phyloP scores from a whole-genome alignment of 2,113 vertebrate species.

The Axis porcinus region DNA sequence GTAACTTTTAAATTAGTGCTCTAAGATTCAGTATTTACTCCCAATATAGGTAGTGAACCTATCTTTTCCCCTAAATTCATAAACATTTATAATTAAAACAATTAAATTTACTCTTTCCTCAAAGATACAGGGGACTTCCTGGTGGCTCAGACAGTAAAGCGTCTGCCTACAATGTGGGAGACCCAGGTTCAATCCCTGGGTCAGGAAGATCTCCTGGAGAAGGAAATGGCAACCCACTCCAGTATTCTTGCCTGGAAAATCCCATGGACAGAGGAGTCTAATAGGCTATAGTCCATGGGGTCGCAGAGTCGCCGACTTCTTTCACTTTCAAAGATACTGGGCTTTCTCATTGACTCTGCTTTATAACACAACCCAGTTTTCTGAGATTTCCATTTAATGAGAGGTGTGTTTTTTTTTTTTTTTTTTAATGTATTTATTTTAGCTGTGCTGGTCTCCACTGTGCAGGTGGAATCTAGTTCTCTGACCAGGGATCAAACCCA shows the following conservation, averaged over 20 bases:
- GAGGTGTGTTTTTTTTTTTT: too few relatives aligned
- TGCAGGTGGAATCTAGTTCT: not conserved
- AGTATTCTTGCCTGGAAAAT: too few relatives aligned
- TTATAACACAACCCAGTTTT: not conserved
- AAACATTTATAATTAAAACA: not conserved
- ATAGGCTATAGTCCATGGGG: not conserved
- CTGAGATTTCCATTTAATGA: not conserved
- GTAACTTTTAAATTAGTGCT: conserved; percentile 1
- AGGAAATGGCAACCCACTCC: too few relatives aligned
- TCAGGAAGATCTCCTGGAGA: not conserved
- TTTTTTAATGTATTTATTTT: not conserved
- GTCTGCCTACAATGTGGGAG: not conserved
- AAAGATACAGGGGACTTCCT: not conserved
- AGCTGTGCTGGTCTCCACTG: not conserved
- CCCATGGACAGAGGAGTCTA: not conserved
- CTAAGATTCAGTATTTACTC: conserved; percentile 28
- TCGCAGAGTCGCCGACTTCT: rapidly evolving
- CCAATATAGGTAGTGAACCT: not conserved
- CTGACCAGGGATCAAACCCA: not conserved
- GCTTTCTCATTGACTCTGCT: not conserved
- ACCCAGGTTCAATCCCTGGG: rapidly evolving
- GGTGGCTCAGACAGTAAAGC: rapidly evolving
- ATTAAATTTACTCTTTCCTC: not conserved
- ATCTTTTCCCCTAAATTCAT: not conserved
- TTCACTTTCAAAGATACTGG: not conserved